These are phyloP conservation scores for Cryptotermes secundus DNA, from an alignment of 1,140 invertebrate genomes.

Conservation along the genomic window DNA sequence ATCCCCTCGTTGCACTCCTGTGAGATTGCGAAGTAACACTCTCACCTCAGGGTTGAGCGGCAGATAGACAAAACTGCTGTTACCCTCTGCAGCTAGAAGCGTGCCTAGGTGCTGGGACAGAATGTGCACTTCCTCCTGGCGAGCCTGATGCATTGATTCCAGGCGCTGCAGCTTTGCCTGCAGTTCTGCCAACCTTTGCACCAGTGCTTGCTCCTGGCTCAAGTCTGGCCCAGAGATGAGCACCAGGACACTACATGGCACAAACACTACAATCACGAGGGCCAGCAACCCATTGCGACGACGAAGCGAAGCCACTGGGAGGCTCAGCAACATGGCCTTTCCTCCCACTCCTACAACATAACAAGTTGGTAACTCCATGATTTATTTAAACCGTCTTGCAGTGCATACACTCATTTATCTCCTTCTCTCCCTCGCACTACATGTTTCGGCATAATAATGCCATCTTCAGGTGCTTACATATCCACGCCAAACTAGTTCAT, in stretches of 20 bases:
- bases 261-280: constrained; percentile 50
- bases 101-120: constrained; percentile 62
- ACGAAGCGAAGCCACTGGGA: constrained; percentile 47
- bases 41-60: constrained; percentile 40
- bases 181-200: constrained; percentile 67
- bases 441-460: too few relatives aligned
- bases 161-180: constrained; percentile 69
- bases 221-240: constrained; percentile 53
- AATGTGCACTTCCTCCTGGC: constrained; percentile 68
- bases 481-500: too few relatives aligned
- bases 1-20: constrained; percentile 46
- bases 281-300: constrained; percentile 52
- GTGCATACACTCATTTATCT: too few relatives aligned
- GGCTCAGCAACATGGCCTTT: constrained; percentile 42
- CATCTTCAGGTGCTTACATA: too few relatives aligned
- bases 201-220: constrained; percentile 64
- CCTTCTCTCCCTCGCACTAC: too few relatives aligned
- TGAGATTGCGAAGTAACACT: constrained; percentile 41
- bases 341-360: not conserved
- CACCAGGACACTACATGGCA: constrained; percentile 55
- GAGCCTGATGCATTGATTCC: constrained; percentile 66
- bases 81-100: constrained; percentile 39
- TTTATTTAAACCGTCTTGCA: too few relatives aligned
- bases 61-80: constrained; percentile 54
- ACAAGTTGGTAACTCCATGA: not conserved